Evolutionary conservation across 1,140 invertebrate genomes (phyloP).

Genomic region (Heliconius eleuchia): DNA sequence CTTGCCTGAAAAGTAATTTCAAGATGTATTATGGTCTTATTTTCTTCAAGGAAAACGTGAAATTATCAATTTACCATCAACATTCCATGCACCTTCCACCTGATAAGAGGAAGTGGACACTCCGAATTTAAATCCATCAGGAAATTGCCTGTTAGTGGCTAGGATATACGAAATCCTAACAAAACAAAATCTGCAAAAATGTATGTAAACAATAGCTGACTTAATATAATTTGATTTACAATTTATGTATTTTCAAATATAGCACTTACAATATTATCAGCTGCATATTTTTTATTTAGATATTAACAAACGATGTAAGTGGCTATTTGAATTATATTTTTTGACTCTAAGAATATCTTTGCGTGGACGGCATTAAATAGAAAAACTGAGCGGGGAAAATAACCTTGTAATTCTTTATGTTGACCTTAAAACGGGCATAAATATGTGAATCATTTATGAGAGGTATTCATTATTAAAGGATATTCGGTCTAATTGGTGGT

Average conservation of each 20-base stretch:
- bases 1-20: not conserved
- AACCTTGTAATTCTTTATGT: no score
- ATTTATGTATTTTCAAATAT: not conserved
- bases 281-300: not conserved
- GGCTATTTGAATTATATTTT: not conserved
- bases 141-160: slow-evolving; percentile 32
- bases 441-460: no score
- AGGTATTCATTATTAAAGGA: not conserved
- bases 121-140: slow-evolving; percentile 34
- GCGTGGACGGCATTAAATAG: not conserved
- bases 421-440: no score
- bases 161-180: not conserved
- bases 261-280: not conserved
- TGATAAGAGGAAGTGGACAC: slow-evolving; percentile 39
- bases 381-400: not conserved
- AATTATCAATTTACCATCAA: not conserved
- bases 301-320: not conserved
- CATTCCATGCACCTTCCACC: slow-evolving; percentile 19
- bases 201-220: no score
- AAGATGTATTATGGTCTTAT: not conserved
- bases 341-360: not conserved
- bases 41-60: not conserved
- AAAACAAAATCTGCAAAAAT: not conserved
- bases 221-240: no score
- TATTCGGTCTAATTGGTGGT: not conserved